Conservation (phyloP, 2,113 vertebrate species). For the Corynorhinus townsendii region DNA sequence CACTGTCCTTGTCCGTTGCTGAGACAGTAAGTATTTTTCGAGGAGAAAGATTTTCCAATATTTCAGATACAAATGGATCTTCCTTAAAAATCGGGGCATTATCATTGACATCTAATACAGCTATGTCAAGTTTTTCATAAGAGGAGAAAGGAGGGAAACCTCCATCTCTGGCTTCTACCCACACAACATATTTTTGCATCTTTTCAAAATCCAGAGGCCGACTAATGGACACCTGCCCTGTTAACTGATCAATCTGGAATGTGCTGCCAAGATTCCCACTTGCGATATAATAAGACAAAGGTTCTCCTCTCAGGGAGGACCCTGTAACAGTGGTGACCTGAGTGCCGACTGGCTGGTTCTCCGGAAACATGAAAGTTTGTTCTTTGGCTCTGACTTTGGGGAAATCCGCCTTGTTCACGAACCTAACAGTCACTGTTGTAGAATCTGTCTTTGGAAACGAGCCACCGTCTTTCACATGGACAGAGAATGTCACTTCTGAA, state of each 20-base stretch:
- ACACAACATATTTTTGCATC: conserved; percentile 92
- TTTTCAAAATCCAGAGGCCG: conserved; percentile 91
- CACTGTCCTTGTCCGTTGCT: conserved; percentile 91
- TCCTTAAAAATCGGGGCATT: conserved; percentile 90
- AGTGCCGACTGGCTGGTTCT: conserved; percentile 89
- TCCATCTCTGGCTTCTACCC: conserved; percentile 94
- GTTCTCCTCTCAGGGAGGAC: conserved; percentile 88
- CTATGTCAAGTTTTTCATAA: conserved; percentile 92
- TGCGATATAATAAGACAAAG: conserved; percentile 93
- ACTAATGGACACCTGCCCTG: conserved; percentile 89
- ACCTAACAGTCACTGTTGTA: conserved; percentile 95
- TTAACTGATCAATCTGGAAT: conserved; percentile 93
- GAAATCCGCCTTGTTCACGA: conserved; percentile 91
- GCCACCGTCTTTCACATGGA: conserved; percentile 91
- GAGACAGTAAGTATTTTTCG: conserved; percentile 87
- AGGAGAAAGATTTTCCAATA: conserved; percentile 92
- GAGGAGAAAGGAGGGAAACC: conserved; percentile 98
- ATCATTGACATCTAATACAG: conserved; percentile 92
- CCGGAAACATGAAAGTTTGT: conserved; percentile 89
- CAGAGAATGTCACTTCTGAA: conserved; percentile 93
- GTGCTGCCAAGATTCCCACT: conserved; percentile 93
- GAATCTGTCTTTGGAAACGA: conserved; percentile 88
- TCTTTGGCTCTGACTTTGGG: conserved; percentile 88
- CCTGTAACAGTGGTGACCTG: conserved; percentile 88
- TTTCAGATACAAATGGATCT: conserved; percentile 90